These are phyloP conservation scores for Oreocharis arfaki DNA, from an alignment of 2,113 vertebrate species.

Conservation along the genomic window DNA sequence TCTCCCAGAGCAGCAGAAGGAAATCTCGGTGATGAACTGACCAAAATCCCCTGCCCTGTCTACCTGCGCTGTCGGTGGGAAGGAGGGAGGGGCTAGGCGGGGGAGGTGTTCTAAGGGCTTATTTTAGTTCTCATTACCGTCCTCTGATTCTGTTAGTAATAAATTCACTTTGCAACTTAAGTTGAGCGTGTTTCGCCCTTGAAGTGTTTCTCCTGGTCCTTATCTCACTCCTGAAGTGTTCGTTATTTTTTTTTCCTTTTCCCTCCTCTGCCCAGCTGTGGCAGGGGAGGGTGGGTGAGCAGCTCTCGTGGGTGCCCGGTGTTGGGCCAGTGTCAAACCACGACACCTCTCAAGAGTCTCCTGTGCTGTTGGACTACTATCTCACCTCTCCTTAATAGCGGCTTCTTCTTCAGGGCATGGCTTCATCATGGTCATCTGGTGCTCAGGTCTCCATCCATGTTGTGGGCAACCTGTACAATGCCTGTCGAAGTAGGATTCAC, in stretches of 20 bases:
- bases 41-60: neutral
- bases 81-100: neutral
- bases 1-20: too few species aligned
- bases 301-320: neutral
- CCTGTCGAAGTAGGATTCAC: neutral
- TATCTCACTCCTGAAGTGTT: neutral
- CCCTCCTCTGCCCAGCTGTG: neutral
- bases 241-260: neutral
- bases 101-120: neutral
- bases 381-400: neutral
- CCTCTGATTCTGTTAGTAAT: neutral
- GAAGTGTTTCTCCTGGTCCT: neutral
- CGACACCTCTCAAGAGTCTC: neutral
- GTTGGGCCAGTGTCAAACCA: neutral
- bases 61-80: neutral
- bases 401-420: neutral
- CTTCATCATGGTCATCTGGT: fast-evolving
- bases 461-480: neutral
- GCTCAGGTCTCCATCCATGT: neutral
- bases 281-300: neutral
- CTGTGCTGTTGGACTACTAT: neutral
- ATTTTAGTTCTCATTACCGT: neutral
- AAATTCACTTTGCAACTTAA: neutral
- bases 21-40: too few species aligned
- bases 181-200: neutral